Base-by-base conservation (phyloP, 2,888 invertebrate genomes). In the Ommatoiulus sabulosus region DNA sequence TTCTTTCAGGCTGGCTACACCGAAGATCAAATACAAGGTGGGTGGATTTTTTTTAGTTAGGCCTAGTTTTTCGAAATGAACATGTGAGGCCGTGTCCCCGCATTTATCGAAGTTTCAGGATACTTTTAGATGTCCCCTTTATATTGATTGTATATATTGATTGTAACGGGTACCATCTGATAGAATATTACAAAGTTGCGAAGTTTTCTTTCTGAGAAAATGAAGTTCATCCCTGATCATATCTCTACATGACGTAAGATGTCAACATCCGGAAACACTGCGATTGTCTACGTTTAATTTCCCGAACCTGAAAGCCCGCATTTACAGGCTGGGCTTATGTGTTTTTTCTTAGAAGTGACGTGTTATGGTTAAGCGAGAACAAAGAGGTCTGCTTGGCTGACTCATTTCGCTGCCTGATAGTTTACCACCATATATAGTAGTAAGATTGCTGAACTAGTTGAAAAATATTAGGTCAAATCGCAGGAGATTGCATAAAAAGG, bases 11-110 rank as follows among this genome's bases (percentile, higher is more conserved):
- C 80, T 35, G 80, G 80, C 80, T 80, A 80, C 80, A 80, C 80
- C 1, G 80, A 80, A 80, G 80, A 80, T 80, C 80, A 80, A 80
- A 80, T 80, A 80, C 80, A 80, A 80, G 80, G 80, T 80, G 80
- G 80, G 80, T 80, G 80, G 80, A 80, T 80, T 80, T 80, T 80
- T 80, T 80, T 35, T 24, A 24, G 24, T 80, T 80, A 80, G 80
- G 80, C 80, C 80, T 80, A 80, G 80, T 35, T 80, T 12, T 35
- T 80, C 15, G 12, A 80, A 35, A n/a, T 57, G 35, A 35, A 35
- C 1, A 35, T 12, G 10, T 52, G 52, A 48, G 48, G 48, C 15
- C 10, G 52, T 35, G 35, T 7, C 3, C 72, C 72, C 24, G 20
- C n/a, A 20, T 20, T 63, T 20, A 3, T 63, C n/a, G 3, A n/a